Evolutionary conservation across 2,888 invertebrate species (phyloP).

Genomic region (Sussaba pulchella): DNA sequence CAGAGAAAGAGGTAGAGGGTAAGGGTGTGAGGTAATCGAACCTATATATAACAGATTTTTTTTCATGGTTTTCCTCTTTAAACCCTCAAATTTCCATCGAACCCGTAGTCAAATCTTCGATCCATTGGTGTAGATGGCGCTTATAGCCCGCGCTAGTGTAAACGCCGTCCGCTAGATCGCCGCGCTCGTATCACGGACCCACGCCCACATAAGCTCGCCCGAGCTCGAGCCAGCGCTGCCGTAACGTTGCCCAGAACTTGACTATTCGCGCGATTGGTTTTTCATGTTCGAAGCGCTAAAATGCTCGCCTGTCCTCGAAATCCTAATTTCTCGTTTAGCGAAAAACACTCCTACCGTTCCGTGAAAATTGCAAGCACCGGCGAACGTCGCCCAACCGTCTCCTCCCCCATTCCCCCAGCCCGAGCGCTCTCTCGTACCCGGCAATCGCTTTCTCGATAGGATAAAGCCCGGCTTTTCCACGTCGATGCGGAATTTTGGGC

Average conservation of each 20-base stretch:
- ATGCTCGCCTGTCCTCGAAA: slow-evolving; percentile 73
- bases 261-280: slow-evolving; percentile 77
- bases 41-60: neutral
- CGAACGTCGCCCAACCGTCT: slow-evolving; percentile 7
- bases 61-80: neutral
- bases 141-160: neutral
- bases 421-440: slow-evolving; percentile 29
- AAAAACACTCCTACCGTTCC: slow-evolving; percentile 41
- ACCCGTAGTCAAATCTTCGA: neutral
- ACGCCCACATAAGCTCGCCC: slow-evolving; percentile 1
- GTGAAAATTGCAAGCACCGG: neutral
- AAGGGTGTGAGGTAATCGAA: neutral
- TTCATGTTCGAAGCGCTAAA: slow-evolving; percentile 71
- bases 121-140: neutral
- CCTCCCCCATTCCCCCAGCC: too few species aligned
- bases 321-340: slow-evolving; percentile 76
- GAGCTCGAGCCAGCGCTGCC: slow-evolving; percentile 8
- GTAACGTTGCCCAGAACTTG: slow-evolving; percentile 58
- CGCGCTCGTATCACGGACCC: neutral
- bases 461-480: slow-evolving; percentile 61
- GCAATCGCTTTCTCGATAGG: slow-evolving; percentile 53
- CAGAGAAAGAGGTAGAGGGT: too few species aligned
- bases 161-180: neutral
- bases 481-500: slow-evolving; percentile 67
- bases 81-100: neutral